Base-by-base conservation (phyloP, 2,113 vertebrate species). In the Lamprologus ornatipinnis region DNA sequence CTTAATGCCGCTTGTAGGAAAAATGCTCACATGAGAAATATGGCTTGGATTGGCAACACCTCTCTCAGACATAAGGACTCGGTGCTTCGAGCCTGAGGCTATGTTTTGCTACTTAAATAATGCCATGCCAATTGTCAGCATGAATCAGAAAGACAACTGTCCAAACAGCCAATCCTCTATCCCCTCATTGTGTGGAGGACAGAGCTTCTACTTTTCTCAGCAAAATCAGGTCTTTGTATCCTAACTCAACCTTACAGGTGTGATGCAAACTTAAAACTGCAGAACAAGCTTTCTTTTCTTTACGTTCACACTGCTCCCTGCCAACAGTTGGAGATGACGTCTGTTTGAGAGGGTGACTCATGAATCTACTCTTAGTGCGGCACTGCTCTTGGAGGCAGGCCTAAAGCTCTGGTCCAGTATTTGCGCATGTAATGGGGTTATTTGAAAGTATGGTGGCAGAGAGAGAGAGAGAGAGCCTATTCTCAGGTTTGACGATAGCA, bases 281-380 rank as follows among this genome's bases (percentile, higher is more conserved):
- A 80, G 87, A 91, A 95, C 94, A 95, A 94, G 93, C 92, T 94
- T 93, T 86, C 88, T 94, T 90, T 94, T 95, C 93, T 95, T 92
- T 90, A 89, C 85, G 11, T 95, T 91, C 78, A 79, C 75, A 83
- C 89, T 92, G 70, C 82, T 88, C 63, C 87, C 92, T 89, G 94
- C 94, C 92, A 94, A 90, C 88, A 91, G 85, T 87, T 81, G 84
- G 85, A 85, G 90, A 92, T 96, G 95, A 95, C 94, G 95, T 95
- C 90, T 94, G 93, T 94, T 95, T 91, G 90, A 93, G 91, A 90
- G 87, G 57, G 94, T 96, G 96, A 96, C 93, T 96, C 95, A 96
- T 95, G 92, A 93, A 92, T 94, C 92, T 90, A n/a, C 90, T 93
- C 95, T 93, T 88, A 95, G 94, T 93, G 94, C 92, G 85, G 93